phyloP scores from a whole-genome alignment of 2,797 vertebrate species.

The Cryptoblepharus egeriae region DNA sequence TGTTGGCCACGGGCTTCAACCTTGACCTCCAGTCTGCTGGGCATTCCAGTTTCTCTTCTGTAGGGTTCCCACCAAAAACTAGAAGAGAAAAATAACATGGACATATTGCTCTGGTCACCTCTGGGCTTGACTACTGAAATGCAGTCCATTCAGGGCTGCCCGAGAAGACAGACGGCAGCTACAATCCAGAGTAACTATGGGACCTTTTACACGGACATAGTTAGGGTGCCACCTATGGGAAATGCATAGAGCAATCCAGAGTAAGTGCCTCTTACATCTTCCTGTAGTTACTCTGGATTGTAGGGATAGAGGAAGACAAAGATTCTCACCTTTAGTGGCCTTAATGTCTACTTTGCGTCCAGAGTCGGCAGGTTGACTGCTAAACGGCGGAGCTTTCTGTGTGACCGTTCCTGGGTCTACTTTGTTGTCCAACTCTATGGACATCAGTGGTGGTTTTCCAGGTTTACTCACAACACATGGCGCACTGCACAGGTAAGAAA shows the following conservation, averaged over 20 bases:
- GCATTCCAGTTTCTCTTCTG: constrained; percentile 61
- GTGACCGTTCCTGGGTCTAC: not conserved
- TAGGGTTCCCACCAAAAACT: constrained; percentile 30
- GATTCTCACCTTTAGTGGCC: constrained; percentile 61
- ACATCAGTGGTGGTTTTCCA: constrained; percentile 48
- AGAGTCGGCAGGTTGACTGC: constrained; percentile 16
- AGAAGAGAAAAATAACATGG: not conserved
- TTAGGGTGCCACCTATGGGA: too few relatives aligned
- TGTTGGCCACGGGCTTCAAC: constrained; percentile 74
- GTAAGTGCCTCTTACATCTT: too few relatives aligned
- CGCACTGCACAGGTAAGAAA: constrained; percentile 34
- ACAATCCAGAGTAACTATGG: too few relatives aligned
- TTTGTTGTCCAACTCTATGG: constrained; percentile 32
- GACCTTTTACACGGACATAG: too few relatives aligned
- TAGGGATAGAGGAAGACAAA: too few relatives aligned
- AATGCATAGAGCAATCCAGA: too few relatives aligned
- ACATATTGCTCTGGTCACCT: not conserved
- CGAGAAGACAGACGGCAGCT: too few relatives aligned
- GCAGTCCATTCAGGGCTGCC: too few relatives aligned
- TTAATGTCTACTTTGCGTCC: constrained; percentile 45
- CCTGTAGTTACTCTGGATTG: too few relatives aligned
- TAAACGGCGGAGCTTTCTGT: not conserved
- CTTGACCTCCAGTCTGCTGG: constrained; percentile 82
- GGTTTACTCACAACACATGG: constrained; percentile 27
- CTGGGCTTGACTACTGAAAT: too few relatives aligned